These are phyloP conservation scores for Odocoileus virginianus DNA, from an alignment of 2,113 vertebrate species.

Conservation along the genomic window DNA sequence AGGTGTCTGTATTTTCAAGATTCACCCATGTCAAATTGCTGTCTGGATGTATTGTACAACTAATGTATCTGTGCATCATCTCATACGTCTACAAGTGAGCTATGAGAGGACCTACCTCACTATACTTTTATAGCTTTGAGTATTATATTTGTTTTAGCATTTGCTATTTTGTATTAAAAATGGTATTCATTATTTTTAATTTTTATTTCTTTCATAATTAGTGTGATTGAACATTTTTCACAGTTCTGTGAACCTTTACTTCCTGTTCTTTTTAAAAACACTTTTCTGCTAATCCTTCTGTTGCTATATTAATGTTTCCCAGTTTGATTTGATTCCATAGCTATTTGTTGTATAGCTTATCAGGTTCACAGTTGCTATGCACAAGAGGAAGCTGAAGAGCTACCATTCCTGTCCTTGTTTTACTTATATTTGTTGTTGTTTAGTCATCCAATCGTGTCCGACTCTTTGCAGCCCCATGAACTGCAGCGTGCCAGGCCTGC, in stretches of 20 bases:
- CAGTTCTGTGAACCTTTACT: neutral
- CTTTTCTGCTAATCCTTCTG: neutral
- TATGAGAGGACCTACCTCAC: neutral
- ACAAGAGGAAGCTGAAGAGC: neutral
- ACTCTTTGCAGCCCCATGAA: neutral
- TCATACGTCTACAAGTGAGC: neutral
- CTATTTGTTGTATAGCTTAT: neutral
- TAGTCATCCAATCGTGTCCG: accelerated
- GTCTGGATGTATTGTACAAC: neutral
- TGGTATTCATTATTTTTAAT: neutral
- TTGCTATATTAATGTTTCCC: neutral
- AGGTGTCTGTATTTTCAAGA: neutral
- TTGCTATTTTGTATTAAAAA: neutral
- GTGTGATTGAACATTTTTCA: neutral
- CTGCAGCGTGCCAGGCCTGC: neutral
- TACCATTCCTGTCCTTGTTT: neutral
- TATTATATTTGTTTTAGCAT: neutral
- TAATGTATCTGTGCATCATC: neutral
- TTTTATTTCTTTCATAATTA: neutral
- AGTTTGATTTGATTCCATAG: neutral
- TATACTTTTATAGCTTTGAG: neutral
- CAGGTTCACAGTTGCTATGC: neutral
- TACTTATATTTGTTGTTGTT: neutral
- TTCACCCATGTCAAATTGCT: neutral
- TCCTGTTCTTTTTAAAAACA: neutral